A percentile compares a stretch with the other conserved stretches of the same genome.
These are phyloP conservation scores for Caracal caracal DNA, from an alignment of 2,113 vertebrate species.

Conservation along the genomic window DNA sequence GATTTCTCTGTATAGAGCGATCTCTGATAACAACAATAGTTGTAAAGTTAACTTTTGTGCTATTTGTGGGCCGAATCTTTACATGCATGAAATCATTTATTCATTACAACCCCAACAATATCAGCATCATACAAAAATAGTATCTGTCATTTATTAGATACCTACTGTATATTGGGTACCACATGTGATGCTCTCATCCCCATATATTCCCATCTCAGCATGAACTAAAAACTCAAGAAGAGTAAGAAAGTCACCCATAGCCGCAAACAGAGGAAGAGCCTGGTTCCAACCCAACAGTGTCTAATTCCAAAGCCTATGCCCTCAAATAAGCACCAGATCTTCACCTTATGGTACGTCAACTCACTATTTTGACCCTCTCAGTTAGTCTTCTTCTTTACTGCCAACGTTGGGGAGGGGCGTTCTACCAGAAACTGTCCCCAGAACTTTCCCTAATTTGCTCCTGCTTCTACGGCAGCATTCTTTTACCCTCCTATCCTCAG, in stretches of 20 bases:
- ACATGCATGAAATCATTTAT: not conserved
- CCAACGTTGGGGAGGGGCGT: not conserved
- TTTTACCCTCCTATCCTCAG: not conserved
- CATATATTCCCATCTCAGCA: not conserved
- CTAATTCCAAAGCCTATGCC: not conserved
- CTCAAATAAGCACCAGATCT: not conserved
- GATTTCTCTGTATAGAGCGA: not conserved
- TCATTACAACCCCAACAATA: not conserved
- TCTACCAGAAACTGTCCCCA: not conserved
- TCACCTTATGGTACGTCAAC: not conserved
- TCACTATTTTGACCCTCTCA: not conserved
- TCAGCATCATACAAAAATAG: not conserved
- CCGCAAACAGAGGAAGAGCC: not conserved
- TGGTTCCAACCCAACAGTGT: not conserved
- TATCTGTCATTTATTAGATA: not conserved
- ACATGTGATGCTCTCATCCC: not conserved
- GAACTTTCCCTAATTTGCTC: not conserved
- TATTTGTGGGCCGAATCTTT: not conserved
- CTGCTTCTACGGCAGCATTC: not conserved
- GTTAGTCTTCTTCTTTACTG: not conserved
- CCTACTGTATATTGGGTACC: not conserved
- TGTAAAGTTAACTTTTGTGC: not conserved
- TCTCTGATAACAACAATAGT: not conserved
- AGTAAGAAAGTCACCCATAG: not conserved
- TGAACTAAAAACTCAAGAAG: constrained; percentile 22